These are phyloP conservation scores for Kuschelorhynchus macadamiae DNA, from an alignment of 2,888 invertebrate genomes.

Conservation along the genomic window DNA sequence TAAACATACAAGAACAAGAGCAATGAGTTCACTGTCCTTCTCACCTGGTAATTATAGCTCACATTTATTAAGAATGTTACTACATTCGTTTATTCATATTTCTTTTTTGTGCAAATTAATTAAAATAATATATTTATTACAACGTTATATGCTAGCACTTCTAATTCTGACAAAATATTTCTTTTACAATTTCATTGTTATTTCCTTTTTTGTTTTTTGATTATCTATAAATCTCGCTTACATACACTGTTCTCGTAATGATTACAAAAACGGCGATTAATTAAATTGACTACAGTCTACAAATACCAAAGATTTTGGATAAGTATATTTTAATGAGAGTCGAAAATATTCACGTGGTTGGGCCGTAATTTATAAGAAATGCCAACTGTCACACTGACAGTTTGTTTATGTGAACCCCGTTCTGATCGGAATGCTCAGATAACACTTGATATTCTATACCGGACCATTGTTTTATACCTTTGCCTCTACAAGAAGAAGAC, in stretches of 20 bases:
- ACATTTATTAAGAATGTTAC: no score
- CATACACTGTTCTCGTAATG: neutral
- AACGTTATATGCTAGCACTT: no score
- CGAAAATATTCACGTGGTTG: conserved; percentile 26
- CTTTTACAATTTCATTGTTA: no score
- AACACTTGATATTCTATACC: conserved; percentile 65
- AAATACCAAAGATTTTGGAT: conserved; percentile 41
- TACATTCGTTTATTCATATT: no score
- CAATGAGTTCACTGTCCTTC: no score
- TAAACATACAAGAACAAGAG: no score
- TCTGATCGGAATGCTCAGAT: conserved; percentile 68
- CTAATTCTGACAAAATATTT: no score
- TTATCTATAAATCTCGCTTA: neutral
- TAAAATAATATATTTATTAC: no score
- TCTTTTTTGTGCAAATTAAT: no score
- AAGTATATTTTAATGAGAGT: conserved; percentile 48
- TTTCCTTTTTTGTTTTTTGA: no score
- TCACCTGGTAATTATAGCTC: no score
- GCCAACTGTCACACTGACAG: conserved; percentile 67
- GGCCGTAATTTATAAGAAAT: conserved; percentile 61
- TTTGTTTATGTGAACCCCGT: conserved; percentile 67
- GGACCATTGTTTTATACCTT: conserved; percentile 65
- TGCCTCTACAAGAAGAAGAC: conserved; percentile 31
- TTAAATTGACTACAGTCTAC: conserved; percentile 1
- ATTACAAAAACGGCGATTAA: neutral